Conservation (phyloP, 2,113 vertebrate species). For the Ammodytes dubius region DNA sequence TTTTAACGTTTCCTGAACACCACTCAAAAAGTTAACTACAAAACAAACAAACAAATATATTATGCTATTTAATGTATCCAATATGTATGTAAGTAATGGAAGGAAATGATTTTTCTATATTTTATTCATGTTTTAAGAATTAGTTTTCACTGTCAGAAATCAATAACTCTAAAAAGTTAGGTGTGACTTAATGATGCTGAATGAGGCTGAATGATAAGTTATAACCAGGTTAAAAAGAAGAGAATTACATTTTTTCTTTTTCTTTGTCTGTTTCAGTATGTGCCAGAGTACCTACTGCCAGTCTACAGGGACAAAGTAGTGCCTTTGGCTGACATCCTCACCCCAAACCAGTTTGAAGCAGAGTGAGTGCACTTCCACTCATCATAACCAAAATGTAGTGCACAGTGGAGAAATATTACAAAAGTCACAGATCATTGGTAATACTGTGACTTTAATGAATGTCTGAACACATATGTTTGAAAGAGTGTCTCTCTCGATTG, state of each 20-base stretch:
- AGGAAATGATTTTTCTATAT: background rate
- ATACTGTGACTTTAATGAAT: background rate
- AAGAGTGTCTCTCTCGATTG: background rate
- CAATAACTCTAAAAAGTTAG: background rate
- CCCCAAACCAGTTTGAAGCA: slow-evolving; percentile 98
- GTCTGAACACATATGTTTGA: background rate
- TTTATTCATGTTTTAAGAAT: background rate
- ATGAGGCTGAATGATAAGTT: background rate
- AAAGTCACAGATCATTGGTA: background rate
- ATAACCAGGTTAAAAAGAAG: background rate
- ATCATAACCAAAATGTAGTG: background rate
- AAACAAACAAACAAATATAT: background rate
- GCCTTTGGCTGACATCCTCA: slow-evolving; percentile 94
- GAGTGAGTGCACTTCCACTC: slow-evolving; percentile 88
- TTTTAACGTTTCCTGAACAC: background rate
- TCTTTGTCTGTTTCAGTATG: slow-evolving; percentile 86
- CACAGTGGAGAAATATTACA: background rate
- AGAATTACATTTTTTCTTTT: background rate
- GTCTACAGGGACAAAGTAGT: slow-evolving; percentile 94
- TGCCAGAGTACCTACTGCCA: slow-evolving; percentile 92
- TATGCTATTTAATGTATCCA: background rate
- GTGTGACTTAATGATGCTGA: background rate
- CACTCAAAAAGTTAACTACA: background rate
- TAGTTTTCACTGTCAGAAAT: background rate
- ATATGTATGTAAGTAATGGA: background rate